Base-by-base conservation (phyloP, 2,888 invertebrate species). In the Cantharis lateralis region DNA sequence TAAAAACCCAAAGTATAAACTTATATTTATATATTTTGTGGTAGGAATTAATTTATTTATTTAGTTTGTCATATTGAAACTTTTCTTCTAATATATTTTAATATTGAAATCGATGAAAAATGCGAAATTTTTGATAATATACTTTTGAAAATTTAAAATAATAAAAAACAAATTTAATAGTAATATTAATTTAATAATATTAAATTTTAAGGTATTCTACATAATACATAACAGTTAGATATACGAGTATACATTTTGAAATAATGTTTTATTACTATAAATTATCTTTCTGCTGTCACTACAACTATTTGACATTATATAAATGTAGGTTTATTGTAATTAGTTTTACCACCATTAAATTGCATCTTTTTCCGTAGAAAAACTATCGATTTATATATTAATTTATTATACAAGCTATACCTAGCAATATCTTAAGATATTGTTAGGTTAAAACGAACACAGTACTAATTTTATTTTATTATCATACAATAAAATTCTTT, bases 281-380 rank as follows among this genome's bases (percentile, higher is more conserved):
- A 15, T 15, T 24, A 68, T 68, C 16, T 32, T 69, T 69, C 15
- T 69, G 9, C 16, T n/a, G 15, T 69, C 15, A 68, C 28, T 69
- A 69, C 10, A 16, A 15, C 32, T 18, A 26, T 26, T 16, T 69
- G 32, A 69, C 69, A 69, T 69, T 69, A 32, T 28, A 15, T 32
- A 69, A 69, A 69, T 68, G 69, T 69, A 11, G 69, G 69, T 69
- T 69, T 69, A 24, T 28, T 69, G 69, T 48, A 48, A 48, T 48
- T 48, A 48, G 32, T 48, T 48, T 48, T 48, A 48, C 7, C 48
- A n/a, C n/a, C n/a, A n/a, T n/a, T 48, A 48, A 48, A 48, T 48
- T 48, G 9, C 48, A 48, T n/a, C 48, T 48, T 48, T 32, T 48
- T 48, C 5, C 0, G 7, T n/a, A 7, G n/a, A 48, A n/a, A 5